Conservation (phyloP, 2,888 invertebrate species). For the Tenthredo scrophulariae region DNA sequence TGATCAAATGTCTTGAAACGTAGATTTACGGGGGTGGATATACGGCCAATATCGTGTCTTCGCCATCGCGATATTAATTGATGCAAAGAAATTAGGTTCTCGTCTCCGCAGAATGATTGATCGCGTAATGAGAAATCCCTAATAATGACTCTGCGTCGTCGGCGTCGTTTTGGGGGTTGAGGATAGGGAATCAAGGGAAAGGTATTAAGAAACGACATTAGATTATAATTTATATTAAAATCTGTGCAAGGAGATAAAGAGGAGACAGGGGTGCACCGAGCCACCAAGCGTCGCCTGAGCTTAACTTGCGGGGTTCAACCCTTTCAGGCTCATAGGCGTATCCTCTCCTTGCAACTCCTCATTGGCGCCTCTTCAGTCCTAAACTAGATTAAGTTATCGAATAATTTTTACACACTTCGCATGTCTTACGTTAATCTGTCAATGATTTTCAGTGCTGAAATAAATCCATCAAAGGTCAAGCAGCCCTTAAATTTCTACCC, state of each 20-base stretch:
- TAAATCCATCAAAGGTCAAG: background rate
- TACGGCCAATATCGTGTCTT: conserved; percentile 3
- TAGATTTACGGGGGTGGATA: background rate
- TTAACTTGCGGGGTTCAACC: conserved; percentile 66
- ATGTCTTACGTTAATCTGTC: background rate
- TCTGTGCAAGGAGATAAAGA: conserved; percentile 77
- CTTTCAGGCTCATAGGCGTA: conserved; percentile 70
- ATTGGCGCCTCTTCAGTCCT: background rate
- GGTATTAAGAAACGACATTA: conserved; percentile 77
- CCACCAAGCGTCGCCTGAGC: conserved; percentile 61
- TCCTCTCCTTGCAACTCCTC: conserved; percentile 53
- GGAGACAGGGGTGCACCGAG: conserved; percentile 62
- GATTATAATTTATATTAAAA: conserved; percentile 79
- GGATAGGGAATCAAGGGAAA: conserved; percentile 63
- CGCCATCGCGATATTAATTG: conserved; percentile 73
- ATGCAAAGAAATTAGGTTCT: conserved; percentile 74
- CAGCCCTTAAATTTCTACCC: background rate
- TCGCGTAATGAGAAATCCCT: conserved; percentile 76
- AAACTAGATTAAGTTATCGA: background rate
- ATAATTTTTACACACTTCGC: background rate
- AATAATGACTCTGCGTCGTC: conserved; percentile 74
- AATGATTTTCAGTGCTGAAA: background rate
- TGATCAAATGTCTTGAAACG: background rate
- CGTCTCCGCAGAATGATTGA: conserved; percentile 74
- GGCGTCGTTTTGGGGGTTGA: conserved; percentile 49